A percentile compares a stretch with the other conserved stretches of the same genome.
Conservation (phyloP, 2,797 vertebrate species). For the Erethizon dorsatum region DNA sequence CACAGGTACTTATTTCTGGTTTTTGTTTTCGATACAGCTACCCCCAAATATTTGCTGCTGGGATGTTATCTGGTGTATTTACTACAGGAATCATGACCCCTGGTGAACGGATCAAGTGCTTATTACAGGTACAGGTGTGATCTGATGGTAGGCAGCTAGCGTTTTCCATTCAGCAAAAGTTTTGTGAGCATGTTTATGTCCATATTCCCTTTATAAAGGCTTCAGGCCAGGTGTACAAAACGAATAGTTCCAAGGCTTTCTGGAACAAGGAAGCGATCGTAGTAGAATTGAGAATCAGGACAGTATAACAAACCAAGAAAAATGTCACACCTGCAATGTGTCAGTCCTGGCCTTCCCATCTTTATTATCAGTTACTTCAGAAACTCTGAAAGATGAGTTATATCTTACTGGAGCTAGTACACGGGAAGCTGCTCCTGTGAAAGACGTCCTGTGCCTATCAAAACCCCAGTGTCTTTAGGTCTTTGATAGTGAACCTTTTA, state of each 20-base stretch:
- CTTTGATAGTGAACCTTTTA: not conserved
- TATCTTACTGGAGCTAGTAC: not conserved
- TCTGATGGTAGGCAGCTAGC: not conserved
- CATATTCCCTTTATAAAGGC: conserved; percentile 50
- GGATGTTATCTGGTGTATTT: conserved; percentile 98
- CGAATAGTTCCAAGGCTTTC: conserved; percentile 48
- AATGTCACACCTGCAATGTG: not conserved
- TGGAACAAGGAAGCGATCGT: conserved; percentile 40
- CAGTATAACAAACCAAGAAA: conserved; percentile 44
- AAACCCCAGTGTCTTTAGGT: not conserved
- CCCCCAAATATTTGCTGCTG: conserved; percentile 97
- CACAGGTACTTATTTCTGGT: conserved; percentile 50
- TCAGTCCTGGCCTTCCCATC: not conserved
- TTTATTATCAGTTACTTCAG: conserved; percentile 46
- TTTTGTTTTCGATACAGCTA: conserved; percentile 91
- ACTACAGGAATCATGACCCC: conserved; percentile 99
- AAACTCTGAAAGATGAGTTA: conserved; percentile 16
- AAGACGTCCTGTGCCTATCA: not conserved
- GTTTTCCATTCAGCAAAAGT: not conserved
- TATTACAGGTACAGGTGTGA: conserved; percentile 94
- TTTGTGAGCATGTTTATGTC: conserved; percentile 38
- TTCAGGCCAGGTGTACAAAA: conserved; percentile 59
- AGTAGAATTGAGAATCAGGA: conserved; percentile 37
- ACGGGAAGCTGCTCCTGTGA: not conserved
- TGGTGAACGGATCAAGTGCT: conserved; percentile 98